Conservation (phyloP, 1,140 invertebrate species). For the Homarus americanus region DNA sequence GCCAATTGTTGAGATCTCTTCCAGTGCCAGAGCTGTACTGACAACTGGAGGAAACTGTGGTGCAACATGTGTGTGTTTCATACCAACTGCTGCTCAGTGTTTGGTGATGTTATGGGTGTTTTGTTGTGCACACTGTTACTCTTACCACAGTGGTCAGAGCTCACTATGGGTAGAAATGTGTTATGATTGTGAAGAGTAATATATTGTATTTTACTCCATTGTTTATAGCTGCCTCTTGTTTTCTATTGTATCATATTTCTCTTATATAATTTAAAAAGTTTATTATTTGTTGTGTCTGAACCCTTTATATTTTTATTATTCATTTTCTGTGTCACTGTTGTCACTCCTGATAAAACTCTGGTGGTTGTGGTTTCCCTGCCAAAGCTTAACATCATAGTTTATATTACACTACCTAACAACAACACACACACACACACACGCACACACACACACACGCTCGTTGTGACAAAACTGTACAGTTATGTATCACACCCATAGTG, state of each 20-base stretch:
- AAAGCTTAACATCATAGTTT: conserved; percentile 51
- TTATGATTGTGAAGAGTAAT: background rate
- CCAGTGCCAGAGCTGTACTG: background rate
- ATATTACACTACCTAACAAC: conserved; percentile 31
- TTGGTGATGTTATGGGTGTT: background rate
- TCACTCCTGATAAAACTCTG: conserved; percentile 31
- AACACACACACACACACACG: no score
- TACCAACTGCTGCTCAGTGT: background rate
- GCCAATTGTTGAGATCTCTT: background rate
- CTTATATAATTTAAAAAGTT: conserved; percentile 12
- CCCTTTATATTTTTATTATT: conserved; percentile 14
- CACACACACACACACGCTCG: background rate
- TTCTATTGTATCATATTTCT: conserved; percentile 28
- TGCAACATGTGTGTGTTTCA: background rate
- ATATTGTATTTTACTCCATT: background rate
- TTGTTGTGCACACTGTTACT: background rate
- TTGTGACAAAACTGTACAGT: conserved; percentile 2
- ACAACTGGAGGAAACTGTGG: background rate
- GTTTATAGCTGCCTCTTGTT: background rate
- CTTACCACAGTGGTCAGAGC: background rate
- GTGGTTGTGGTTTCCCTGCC: conserved; percentile 51
- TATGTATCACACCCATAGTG: background rate
- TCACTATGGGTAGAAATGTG: background rate
- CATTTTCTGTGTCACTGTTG: conserved; percentile 1
- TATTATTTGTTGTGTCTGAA: background rate